A percentile compares a stretch with the other conserved stretches of the same genome.
Evolutionary conservation across 2,888 invertebrate genomes (phyloP).

Genomic region (Zygogramma bicolorata): DNA sequence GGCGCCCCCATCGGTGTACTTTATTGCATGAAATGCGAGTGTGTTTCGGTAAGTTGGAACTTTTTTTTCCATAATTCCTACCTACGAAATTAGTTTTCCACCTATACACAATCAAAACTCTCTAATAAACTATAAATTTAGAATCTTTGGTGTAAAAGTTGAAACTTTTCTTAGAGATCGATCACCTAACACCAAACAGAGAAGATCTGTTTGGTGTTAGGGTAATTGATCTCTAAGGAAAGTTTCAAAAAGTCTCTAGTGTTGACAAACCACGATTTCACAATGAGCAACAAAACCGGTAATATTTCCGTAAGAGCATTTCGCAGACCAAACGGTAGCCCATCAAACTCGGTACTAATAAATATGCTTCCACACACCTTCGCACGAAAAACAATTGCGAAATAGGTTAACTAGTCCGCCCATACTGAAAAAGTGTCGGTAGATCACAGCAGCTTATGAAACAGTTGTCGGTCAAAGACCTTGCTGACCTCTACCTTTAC

Average conservation of each 20-base stretch:
- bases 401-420: slow-evolving; percentile 49
- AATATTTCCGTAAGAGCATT: neutral
- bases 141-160: too few relatives aligned
- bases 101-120: slow-evolving; percentile 8
- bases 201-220: too few relatives aligned
- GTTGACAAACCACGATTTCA: neutral
- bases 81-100: slow-evolving; percentile 31
- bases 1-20: slow-evolving; percentile 94
- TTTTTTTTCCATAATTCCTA: neutral
- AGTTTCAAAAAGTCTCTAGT: neutral
- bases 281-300: neutral
- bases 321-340: neutral
- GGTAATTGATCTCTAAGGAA: too few relatives aligned
- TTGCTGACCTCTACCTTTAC: slow-evolving; percentile 64
- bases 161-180: too few relatives aligned
- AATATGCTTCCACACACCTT: slow-evolving; percentile 7
- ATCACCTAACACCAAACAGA: too few relatives aligned
- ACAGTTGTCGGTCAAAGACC: slow-evolving; percentile 64
- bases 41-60: slow-evolving; percentile 86
- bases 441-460: slow-evolving; percentile 60
- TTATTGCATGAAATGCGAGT: slow-evolving; percentile 96
- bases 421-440: slow-evolving; percentile 61
- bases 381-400: slow-evolving; percentile 33
- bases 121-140: too few relatives aligned
- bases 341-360: neutral